Evolutionary conservation across 2,888 invertebrate species (phyloP).

Genomic region (Orthonychiurus folsomi): DNA sequence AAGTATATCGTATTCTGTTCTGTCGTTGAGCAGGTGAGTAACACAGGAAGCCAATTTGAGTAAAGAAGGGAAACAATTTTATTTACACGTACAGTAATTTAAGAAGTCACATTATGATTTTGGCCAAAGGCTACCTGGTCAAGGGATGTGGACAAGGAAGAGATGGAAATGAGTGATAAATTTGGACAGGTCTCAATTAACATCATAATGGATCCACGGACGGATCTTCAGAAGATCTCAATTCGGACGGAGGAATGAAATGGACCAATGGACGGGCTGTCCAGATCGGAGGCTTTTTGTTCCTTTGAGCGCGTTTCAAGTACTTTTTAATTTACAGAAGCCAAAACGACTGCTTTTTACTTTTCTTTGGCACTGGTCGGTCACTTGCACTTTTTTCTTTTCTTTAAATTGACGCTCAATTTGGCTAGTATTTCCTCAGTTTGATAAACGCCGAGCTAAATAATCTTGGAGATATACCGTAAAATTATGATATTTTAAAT

Average conservation of each 20-base stretch:
- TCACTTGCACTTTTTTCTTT: not conserved
- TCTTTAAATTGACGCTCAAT: too few relatives aligned
- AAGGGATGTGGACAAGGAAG: constrained; percentile 4
- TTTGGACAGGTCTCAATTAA: constrained; percentile 40
- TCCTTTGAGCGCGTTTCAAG: too few relatives aligned
- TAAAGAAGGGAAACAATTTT: not conserved
- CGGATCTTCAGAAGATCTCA: constrained; percentile 29
- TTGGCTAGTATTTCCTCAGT: too few relatives aligned
- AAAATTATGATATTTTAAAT: too few relatives aligned
- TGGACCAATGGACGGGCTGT: too few relatives aligned
- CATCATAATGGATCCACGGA: constrained; percentile 38
- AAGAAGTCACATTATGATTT: not conserved
- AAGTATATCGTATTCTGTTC: not conserved
- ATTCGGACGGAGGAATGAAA: not conserved
- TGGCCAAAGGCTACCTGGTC: not conserved
- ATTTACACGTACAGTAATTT: not conserved
- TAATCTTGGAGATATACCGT: too few relatives aligned
- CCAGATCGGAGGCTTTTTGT: too few relatives aligned
- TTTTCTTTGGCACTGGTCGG: too few relatives aligned
- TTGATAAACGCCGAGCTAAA: too few relatives aligned
- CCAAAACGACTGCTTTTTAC: too few relatives aligned
- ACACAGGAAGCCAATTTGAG: not conserved
- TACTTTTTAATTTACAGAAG: too few relatives aligned
- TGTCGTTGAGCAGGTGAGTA: not conserved
- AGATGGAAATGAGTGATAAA: constrained; percentile 39